phyloP scores from a whole-genome alignment of 2,113 vertebrate species.

The Alces alces region DNA sequence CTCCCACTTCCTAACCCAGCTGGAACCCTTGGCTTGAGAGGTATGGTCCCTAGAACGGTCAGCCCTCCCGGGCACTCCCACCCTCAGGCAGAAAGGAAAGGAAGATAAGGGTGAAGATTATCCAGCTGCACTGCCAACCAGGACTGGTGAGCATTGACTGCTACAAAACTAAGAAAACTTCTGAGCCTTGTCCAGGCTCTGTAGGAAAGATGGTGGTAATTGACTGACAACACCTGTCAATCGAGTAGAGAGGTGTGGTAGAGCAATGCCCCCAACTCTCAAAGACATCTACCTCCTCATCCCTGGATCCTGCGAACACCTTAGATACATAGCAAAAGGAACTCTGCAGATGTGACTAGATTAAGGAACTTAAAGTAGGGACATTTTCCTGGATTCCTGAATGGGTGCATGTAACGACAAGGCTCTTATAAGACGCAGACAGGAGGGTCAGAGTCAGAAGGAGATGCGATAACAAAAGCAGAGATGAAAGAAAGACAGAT shows the following conservation, averaged over 20 bases:
- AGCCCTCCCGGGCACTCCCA: neutral
- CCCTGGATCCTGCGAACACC: neutral
- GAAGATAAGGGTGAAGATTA: neutral
- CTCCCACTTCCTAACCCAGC: neutral
- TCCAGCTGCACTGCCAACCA: neutral
- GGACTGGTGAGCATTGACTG: neutral
- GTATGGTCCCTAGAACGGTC: neutral
- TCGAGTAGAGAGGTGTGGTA: neutral
- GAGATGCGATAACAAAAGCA: neutral
- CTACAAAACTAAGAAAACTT: neutral
- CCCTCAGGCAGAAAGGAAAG: neutral
- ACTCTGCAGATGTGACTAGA: neutral
- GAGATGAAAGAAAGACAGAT: neutral
- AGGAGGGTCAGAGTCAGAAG: neutral
- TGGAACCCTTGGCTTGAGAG: neutral
- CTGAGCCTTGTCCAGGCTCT: neutral
- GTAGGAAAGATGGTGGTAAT: neutral
- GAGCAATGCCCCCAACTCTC: neutral
- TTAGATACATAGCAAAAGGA: neutral
- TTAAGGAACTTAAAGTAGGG: neutral
- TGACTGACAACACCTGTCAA: neutral
- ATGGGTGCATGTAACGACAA: neutral
- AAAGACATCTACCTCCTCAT: neutral
- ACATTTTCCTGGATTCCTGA: neutral
- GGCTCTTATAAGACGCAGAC: neutral